Conservation (phyloP, 2,113 vertebrate species). For the Pseudorhombus dupliciocellatus region DNA sequence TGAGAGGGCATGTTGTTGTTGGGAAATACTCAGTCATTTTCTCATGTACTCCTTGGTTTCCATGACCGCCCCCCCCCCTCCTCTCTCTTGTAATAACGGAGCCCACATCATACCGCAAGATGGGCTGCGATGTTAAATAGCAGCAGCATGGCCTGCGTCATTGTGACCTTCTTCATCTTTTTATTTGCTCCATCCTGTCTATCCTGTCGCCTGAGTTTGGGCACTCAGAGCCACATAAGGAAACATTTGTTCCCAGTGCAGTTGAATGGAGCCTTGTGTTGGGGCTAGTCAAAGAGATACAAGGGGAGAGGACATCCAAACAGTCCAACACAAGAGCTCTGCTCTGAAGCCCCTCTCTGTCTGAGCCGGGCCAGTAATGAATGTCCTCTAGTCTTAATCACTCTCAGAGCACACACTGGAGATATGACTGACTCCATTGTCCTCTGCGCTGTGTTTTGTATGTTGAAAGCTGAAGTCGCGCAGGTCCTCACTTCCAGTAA, state of each 20-base stretch:
- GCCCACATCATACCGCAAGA: slow-evolving; percentile 25
- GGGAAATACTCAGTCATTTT: slow-evolving; percentile 56
- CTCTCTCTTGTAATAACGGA: neutral
- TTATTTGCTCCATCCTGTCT: slow-evolving; percentile 55
- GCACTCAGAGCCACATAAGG: slow-evolving; percentile 87
- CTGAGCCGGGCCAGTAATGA: slow-evolving; percentile 60
- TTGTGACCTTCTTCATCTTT: slow-evolving; percentile 57
- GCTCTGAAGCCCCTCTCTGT: slow-evolving; percentile 80
- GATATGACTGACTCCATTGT: slow-evolving; percentile 78
- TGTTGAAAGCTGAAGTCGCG: slow-evolving; percentile 38
- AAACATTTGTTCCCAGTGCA: slow-evolving; percentile 89
- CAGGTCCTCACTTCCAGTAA: slow-evolving; percentile 47
- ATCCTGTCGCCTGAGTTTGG: slow-evolving; percentile 68
- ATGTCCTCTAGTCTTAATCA: slow-evolving; percentile 72
- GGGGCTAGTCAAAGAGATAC: slow-evolving; percentile 83
- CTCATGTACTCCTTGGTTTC: slow-evolving; percentile 32
- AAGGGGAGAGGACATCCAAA: slow-evolving; percentile 85
- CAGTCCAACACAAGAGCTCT: slow-evolving; percentile 77
- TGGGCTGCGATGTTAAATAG: slow-evolving; percentile 54
- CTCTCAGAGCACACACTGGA: slow-evolving; percentile 62
- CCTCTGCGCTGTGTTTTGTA: slow-evolving; percentile 50
- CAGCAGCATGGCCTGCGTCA: slow-evolving; percentile 76
- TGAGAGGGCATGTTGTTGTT: slow-evolving; percentile 35
- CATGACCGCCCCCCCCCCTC: neutral
- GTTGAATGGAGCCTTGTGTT: slow-evolving; percentile 93